These are phyloP conservation scores for Leucozona laternaria DNA, from an alignment of 2,888 invertebrate species.

Conservation along the genomic window DNA sequence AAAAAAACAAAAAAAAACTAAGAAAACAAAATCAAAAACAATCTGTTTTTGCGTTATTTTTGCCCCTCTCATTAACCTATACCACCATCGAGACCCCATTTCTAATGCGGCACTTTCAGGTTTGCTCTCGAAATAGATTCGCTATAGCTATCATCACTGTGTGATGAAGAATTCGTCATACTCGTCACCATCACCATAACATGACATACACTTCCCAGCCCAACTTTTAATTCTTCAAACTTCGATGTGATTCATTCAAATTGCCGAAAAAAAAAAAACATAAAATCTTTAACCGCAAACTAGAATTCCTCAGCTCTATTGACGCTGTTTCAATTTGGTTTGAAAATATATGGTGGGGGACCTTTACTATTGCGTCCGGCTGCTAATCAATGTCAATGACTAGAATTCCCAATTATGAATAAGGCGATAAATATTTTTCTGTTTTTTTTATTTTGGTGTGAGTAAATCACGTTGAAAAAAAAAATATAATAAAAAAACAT, in stretches of 20 bases:
- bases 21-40: neutral
- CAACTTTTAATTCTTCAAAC: neutral
- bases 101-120: neutral
- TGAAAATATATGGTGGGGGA: neutral
- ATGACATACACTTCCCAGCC: constrained; percentile 12
- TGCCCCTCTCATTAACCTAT: constrained; percentile 1
- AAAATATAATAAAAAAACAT: neutral
- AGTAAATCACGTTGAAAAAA: neutral
- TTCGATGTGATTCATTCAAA: neutral
- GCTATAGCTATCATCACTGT: neutral
- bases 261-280: neutral
- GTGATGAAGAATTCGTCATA: constrained; percentile 32
- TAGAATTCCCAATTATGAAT: constrained; percentile 6
- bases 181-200: neutral
- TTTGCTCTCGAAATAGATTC: constrained; percentile 33
- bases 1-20: neutral
- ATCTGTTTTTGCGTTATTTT: neutral
- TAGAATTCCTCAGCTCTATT: neutral
- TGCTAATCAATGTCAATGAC: constrained; percentile 13
- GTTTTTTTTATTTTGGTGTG: neutral
- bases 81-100: constrained; percentile 1
- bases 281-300: neutral
- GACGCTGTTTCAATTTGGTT: no score
- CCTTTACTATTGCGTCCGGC: neutral
- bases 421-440: constrained; percentile 5